Evolutionary conservation across 2,113 vertebrate genomes (phyloP).

Genomic region (Oreotrochilus melanogaster): DNA sequence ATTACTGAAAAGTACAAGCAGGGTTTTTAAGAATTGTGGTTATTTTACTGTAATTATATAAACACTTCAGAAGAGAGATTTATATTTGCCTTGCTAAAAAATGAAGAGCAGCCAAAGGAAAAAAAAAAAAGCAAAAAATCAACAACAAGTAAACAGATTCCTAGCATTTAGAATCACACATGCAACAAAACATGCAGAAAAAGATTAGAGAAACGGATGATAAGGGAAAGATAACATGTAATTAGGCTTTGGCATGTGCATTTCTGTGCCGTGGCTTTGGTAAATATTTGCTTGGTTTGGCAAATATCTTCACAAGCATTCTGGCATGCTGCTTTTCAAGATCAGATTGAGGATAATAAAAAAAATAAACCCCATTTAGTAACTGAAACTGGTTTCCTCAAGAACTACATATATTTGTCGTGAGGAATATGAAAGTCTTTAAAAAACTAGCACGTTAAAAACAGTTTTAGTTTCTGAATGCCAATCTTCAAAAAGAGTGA

Average conservation of each 20-base stretch:
- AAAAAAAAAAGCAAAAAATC: neutral
- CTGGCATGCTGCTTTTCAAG: neutral
- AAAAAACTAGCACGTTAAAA: neutral
- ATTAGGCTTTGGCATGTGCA: slow-evolving; percentile 19
- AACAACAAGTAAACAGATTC: neutral
- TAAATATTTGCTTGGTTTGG: slow-evolving; percentile 24
- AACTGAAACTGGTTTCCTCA: neutral
- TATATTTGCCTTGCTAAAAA: slow-evolving; percentile 26
- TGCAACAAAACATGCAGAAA: slow-evolving; percentile 64
- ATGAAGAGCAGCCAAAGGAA: slow-evolving; percentile 27
- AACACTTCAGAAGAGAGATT: neutral
- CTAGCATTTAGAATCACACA: slow-evolving; percentile 34
- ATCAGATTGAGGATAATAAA: neutral
- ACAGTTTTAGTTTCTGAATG: neutral
- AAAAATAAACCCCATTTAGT: neutral
- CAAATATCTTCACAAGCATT: slow-evolving; percentile 12
- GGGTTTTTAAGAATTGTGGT: neutral
- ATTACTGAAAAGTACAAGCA: neutral
- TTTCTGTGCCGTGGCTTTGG: neutral
- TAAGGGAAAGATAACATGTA: slow-evolving; percentile 34
- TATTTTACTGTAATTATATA: neutral
- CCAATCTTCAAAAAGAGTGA: neutral
- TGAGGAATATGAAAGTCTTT: neutral
- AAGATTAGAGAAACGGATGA: slow-evolving; percentile 30
- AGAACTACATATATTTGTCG: neutral